phyloP scores from a whole-genome alignment of 2,113 vertebrate species.

The Herpetotheres cachinnans region DNA sequence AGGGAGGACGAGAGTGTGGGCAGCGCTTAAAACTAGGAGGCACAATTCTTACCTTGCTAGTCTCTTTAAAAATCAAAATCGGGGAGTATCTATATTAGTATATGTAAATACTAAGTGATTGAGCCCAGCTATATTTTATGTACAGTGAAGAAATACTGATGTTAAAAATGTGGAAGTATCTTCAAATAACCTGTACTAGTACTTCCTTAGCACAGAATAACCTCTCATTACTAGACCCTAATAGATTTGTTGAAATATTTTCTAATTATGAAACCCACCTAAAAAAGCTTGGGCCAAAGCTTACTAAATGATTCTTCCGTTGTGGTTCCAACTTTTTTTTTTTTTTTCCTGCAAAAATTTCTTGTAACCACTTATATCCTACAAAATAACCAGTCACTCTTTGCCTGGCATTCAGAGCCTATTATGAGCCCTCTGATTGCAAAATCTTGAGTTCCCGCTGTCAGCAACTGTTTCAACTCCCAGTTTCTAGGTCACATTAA shows the following conservation, averaged over 20 bases:
- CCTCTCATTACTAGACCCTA: neutral
- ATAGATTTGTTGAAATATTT: neutral
- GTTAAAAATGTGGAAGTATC: neutral
- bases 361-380: neutral
- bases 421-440: neutral
- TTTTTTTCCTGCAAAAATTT: neutral
- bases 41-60: neutral
- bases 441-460: slow-evolving; percentile 7
- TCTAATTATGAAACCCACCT: neutral
- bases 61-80: neutral
- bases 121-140: neutral
- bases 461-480: neutral
- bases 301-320: neutral
- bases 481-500: slow-evolving; percentile 52
- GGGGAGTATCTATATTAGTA: neutral
- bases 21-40: neutral
- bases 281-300: neutral
- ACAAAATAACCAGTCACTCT: neutral
- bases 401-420: neutral
- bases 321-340: neutral
- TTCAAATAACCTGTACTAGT: neutral
- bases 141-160: neutral
- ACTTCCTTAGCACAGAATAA: neutral
- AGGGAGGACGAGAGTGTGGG: accelerated
- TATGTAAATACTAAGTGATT: neutral